Evolutionary conservation across 2,797 vertebrate genomes (phyloP).

Genomic region (Denticeps clupeoides): DNA sequence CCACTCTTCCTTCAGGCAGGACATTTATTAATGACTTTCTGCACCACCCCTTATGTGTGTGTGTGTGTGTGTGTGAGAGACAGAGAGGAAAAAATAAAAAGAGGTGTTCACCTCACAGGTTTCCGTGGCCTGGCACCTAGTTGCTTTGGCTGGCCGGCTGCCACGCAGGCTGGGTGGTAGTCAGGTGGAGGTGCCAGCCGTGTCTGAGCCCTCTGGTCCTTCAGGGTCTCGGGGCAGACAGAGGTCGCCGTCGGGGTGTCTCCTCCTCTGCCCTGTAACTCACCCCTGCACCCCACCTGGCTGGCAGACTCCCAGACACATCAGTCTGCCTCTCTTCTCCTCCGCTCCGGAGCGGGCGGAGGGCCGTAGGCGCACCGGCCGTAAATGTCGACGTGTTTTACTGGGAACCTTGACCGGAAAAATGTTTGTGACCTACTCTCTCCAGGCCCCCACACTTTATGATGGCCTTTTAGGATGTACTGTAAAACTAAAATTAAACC

Average conservation of each 20-base stretch:
- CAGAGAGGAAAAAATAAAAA: too few relatives aligned
- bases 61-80: not conserved
- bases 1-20: slow-evolving; percentile 48
- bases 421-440: slow-evolving; percentile 11
- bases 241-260: not conserved
- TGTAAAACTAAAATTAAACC: slow-evolving; percentile 25
- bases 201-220: not conserved
- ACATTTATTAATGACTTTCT: slow-evolving; percentile 56
- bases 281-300: not conserved
- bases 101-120: not conserved
- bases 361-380: not conserved
- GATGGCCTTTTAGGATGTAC: slow-evolving; percentile 17
- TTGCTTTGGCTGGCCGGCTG: not conserved
- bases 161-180: not conserved
- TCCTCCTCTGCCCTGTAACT: not conserved
- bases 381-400: slow-evolving; percentile 16
- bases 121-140: slow-evolving; percentile 3
- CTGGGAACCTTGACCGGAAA: slow-evolving; percentile 11
- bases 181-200: not conserved
- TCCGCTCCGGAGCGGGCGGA: too few relatives aligned
- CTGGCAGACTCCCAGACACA: too few relatives aligned
- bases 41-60: slow-evolving; percentile 37
- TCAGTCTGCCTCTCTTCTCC: not conserved
- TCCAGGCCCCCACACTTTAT: slow-evolving; percentile 22
- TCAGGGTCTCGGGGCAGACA: not conserved